Evolutionary conservation across 1,140 invertebrate genomes (phyloP), one percentile per base, ranked within the genome.

Genomic region (Drosophila sechellia): DNA sequence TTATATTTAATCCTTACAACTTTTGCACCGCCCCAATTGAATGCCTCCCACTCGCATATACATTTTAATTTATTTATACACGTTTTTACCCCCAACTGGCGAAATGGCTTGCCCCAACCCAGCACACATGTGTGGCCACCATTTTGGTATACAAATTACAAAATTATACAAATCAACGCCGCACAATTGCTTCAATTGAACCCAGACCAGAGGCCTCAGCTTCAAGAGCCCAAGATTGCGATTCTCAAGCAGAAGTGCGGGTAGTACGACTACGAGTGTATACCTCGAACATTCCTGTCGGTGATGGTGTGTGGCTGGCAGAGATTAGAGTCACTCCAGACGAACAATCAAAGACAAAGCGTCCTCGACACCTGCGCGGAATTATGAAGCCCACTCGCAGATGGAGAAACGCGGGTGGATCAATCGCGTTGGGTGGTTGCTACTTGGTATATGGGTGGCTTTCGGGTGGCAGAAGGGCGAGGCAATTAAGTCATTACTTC

Each of bases 111-210:
- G 66, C 52, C 68, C 68, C 37, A 45, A 72, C 64, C 42, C 53
- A 49, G 42, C 46, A 64, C 78, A 76, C 78, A 77, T 87, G 83
- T 89, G 84, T 83, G 84, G 83, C 83, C 71, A 89, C 84, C 76
- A 72, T 77, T 79, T 69, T 70, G 84, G 84, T 89, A 89, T 89
- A 89, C 84, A 89, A 89, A 89, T 89, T 89, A 89, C 84, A 77
- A 89, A 89, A 89, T 89, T 89, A 89, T 89, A 89, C 84, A 89
- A 89, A 89, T 89, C 84, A 89, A 89, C 83, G 85, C 60, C 77
- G 66, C 68, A 89, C 84, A 89, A 89, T 89, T 89, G 84, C 84
- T 84, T 79, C 84, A 89, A 89, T 89, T 89, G 86, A 89, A 83
- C 77, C 77, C 58, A 66, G 65, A 37, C 56, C 63, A 56, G 50